Base-by-base conservation (phyloP, 2,888 invertebrate genomes). In the Temnothorax unifasciatus region DNA sequence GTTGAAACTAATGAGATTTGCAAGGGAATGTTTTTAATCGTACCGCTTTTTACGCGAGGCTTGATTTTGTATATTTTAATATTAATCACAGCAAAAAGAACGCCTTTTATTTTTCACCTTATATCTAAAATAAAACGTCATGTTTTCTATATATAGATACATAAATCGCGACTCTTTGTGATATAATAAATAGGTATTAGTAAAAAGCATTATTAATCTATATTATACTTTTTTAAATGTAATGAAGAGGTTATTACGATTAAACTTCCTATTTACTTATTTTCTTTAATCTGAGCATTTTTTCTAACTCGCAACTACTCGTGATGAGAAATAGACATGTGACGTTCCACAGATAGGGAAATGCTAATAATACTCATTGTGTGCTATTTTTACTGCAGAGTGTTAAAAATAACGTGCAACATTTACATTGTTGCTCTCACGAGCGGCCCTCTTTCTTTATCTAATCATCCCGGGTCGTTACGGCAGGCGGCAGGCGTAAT, bases 391-490 rank as follows among this genome's bases (percentile, higher is more conserved):
- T 1, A 41, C 41, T 38, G 13, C 1, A 25, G 15, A 29, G 9
- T 18, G 47, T 25, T 47, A 59, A 73, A 59, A 47, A 57, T 81
- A 71, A 9, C 34, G 18, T n/a, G 21, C 11, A n/a, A n/a, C 73
- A 18, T 71, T 71, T 21, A 18, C 21, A 69, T 68, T 69, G 69
- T 81, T 59, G 9, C 29, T 73, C 13, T 54, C 54, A 34, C 71
- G 59, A 47, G 21, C 66, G 21, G 61, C 13, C 47, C 13, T 38
- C 34, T 59, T 47, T 18, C 13, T 59, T 69, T 69, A 73, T 81
- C 79, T 81, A 81, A 81, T 81, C 73, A 73, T 38, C 5, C 5
- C 34, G 59, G 57, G 8, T 81, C 38, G 47, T 73, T 59, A 59
- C 29, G 34, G 6, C 6, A 0, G 6, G 47, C 11, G 25, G 13